phyloP scores from a whole-genome alignment of 2,797 vertebrate species.

The Rhodeus uyekii region DNA sequence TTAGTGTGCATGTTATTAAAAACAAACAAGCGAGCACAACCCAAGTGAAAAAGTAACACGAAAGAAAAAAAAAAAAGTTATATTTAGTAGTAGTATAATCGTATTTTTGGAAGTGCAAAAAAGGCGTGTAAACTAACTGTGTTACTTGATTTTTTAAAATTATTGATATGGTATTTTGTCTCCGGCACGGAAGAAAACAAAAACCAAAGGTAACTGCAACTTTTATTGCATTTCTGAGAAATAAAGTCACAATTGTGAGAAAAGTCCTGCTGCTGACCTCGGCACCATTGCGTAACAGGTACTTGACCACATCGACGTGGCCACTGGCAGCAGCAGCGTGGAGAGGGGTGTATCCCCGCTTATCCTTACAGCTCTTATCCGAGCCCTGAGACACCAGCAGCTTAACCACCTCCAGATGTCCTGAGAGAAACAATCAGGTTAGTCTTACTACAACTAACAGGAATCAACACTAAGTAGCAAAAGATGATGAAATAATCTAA shows the following conservation, averaged over 20 bases:
- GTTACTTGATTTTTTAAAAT: too few species aligned
- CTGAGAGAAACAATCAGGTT: conserved; percentile 63
- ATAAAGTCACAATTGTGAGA: not conserved
- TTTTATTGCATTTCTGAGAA: not conserved
- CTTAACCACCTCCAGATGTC: conserved; percentile 94
- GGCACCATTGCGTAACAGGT: conserved; percentile 89
- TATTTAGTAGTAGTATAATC: too few species aligned
- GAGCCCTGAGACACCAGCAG: conserved; percentile 93
- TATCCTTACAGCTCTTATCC: conserved; percentile 93
- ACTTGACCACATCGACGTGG: conserved; percentile 93
- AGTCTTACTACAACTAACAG: not conserved
- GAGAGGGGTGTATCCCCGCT: conserved; percentile 94
- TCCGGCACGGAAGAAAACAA: not conserved
- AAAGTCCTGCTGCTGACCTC: conserved; percentile 78
- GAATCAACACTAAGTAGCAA: not conserved
- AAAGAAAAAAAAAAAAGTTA: too few species aligned
- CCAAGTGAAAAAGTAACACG: too few species aligned
- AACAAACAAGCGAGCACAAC: too few species aligned
- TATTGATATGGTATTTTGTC: not conserved
- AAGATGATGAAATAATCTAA: not conserved
- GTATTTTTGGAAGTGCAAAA: too few species aligned
- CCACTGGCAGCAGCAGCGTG: conserved; percentile 94
- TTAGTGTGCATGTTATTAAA: too few species aligned
- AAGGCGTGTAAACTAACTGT: too few species aligned
- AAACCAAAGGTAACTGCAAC: not conserved